phyloP scores from a whole-genome alignment of 2,888 invertebrate species.

The Pachydiplax longipennis region DNA sequence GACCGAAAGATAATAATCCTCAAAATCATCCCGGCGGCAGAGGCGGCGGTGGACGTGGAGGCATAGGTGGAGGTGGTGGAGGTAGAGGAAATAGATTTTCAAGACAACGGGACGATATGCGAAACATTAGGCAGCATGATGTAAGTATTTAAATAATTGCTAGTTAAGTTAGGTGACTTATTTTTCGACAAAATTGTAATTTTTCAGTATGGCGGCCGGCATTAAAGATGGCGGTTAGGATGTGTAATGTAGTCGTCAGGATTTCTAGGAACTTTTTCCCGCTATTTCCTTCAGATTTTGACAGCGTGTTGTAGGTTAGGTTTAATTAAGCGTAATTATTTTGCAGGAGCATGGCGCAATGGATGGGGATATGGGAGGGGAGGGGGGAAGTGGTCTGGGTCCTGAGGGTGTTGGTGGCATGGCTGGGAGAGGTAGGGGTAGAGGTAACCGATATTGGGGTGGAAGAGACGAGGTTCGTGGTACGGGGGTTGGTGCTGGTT shows the following conservation, averaged over 20 bases:
- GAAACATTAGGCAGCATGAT: conserved; percentile 9
- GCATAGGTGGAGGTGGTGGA: conserved; percentile 5
- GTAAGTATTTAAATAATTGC: background rate
- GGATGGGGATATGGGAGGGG: conserved; percentile 31
- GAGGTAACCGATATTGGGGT: conserved; percentile 41
- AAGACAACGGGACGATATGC: conserved; percentile 25
- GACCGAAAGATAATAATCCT: conserved; percentile 28
- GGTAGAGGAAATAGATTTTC: conserved; percentile 28
- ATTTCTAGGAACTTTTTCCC: background rate
- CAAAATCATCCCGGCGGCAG: conserved; percentile 24
- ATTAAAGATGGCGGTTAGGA: conserved; percentile 41
- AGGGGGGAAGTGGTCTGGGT: conserved; percentile 15
- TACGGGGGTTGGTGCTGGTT: conserved; percentile 34
- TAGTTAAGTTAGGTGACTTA: background rate
- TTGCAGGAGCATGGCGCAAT: conserved; percentile 31
- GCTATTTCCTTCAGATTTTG: background rate
- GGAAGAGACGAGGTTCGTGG: conserved; percentile 39
- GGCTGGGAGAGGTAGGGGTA: conserved; percentile 45
- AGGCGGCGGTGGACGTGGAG: conserved; percentile 28
- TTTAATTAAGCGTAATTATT: conserved; percentile 30
- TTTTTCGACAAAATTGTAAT: background rate
- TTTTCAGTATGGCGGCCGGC: conserved; percentile 22
- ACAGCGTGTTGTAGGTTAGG: background rate
- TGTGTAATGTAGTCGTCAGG: background rate
- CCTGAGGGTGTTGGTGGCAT: conserved; percentile 22